Percentiles rank a stretch among this genome's conserved stretches.
These are phyloP conservation scores for Lomographa bimaculata DNA, from an alignment of 2,888 invertebrate genomes.

Conservation along the genomic window DNA sequence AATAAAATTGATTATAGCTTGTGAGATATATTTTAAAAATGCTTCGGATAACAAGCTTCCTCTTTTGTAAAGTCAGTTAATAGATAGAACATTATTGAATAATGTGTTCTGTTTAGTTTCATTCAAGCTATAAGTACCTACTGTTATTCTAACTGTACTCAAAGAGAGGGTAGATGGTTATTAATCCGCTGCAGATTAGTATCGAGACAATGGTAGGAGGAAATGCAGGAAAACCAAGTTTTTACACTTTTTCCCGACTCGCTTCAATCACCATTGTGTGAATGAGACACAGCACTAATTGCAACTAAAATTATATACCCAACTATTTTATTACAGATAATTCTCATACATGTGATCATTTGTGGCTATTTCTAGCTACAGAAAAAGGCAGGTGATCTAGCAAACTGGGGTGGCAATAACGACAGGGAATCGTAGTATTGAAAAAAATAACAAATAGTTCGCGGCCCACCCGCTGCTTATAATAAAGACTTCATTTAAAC, in stretches of 20 bases:
- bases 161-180: conserved; percentile 38
- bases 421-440: background rate
- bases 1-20: too few relatives aligned
- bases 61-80: too few relatives aligned
- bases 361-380: conserved; percentile 11
- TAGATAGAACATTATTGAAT: too few relatives aligned
- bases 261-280: conserved; percentile 61
- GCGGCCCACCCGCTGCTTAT: conserved; percentile 6
- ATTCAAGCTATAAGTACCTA: too few relatives aligned
- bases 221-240: conserved; percentile 66
- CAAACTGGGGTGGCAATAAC: conserved; percentile 4
- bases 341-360: conserved; percentile 27
- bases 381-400: conserved; percentile 4
- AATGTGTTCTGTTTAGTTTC: too few relatives aligned
- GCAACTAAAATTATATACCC: conserved; percentile 54
- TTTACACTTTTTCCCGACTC: conserved; percentile 48
- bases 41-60: too few relatives aligned
- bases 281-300: conserved; percentile 61
- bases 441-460: conserved; percentile 3
- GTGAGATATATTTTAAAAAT: too few relatives aligned
- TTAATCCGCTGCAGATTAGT: conserved; percentile 69
- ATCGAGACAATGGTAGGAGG: conserved; percentile 73
- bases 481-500: conserved; percentile 4
- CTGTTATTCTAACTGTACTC: conserved; percentile 37
- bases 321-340: conserved; percentile 33